Evolutionary conservation across 2,888 invertebrate species (phyloP).

Genomic region (Mythimna lalbum): DNA sequence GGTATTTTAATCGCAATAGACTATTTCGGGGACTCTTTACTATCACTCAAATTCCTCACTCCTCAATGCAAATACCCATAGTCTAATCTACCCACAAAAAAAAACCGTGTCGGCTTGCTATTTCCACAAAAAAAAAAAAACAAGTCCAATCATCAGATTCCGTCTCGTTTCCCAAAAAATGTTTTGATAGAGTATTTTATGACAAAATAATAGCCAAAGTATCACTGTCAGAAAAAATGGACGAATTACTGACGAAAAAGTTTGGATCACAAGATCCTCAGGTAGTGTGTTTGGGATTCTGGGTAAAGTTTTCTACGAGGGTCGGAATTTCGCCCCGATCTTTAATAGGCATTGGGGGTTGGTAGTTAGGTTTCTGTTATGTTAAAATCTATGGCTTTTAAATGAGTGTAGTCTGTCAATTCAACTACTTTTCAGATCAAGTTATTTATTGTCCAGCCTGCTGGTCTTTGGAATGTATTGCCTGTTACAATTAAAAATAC

Average conservation of each 20-base stretch:
- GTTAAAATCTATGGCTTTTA: neutral
- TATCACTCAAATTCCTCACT: neutral
- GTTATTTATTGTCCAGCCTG: too few relatives aligned
- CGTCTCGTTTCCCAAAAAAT: slow-evolving; percentile 60
- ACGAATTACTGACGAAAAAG: slow-evolving; percentile 62
- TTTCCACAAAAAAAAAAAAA: slow-evolving; percentile 44
- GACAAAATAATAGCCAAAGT: slow-evolving; percentile 82
- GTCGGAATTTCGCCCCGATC: slow-evolving; percentile 35
- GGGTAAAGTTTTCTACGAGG: slow-evolving; percentile 69
- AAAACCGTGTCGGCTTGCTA: slow-evolving; percentile 53
- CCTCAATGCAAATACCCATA: slow-evolving; percentile 9
- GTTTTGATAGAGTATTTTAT: slow-evolving; percentile 83
- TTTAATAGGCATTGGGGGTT: slow-evolving; percentile 16
- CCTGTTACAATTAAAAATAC: too few relatives aligned
- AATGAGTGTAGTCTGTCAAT: too few relatives aligned
- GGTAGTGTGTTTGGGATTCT: slow-evolving; percentile 68
- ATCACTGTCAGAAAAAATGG: slow-evolving; percentile 65
- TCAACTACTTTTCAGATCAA: too few relatives aligned
- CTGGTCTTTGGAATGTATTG: too few relatives aligned
- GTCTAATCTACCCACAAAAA: slow-evolving; percentile 30
- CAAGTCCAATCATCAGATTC: slow-evolving; percentile 54
- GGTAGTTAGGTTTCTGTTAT: neutral
- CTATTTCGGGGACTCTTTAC: too few relatives aligned
- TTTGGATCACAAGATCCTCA: slow-evolving; percentile 56
- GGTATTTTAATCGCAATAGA: too few relatives aligned